These are phyloP conservation scores for Penelope pileata DNA, from an alignment of 2,113 vertebrate species.

Conservation along the genomic window DNA sequence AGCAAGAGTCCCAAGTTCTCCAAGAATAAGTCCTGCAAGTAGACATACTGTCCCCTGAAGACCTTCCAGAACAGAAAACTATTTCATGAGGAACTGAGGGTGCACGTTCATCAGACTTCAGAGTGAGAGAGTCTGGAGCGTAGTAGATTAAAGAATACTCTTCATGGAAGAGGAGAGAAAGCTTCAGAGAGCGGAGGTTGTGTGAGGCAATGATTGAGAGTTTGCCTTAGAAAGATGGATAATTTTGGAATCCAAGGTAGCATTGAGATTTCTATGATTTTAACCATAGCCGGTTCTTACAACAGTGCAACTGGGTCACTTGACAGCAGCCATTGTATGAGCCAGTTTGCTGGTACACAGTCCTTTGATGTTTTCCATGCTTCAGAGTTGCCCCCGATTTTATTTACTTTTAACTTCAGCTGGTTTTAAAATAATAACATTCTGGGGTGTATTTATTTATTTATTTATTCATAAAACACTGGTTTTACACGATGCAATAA, in stretches of 20 bases:
- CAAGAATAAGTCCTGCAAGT: background rate
- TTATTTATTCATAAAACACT: background rate
- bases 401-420: conserved; percentile 4
- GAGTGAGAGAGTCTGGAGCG: background rate
- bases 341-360: background rate
- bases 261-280: conserved; percentile 7
- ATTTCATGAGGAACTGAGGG: background rate
- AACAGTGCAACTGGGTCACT: background rate
- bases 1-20: background rate
- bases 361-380: conserved; percentile 29
- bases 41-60: background rate
- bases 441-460: background rate
- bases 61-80: background rate
- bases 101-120: background rate
- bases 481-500: background rate
- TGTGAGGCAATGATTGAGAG: background rate
- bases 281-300: background rate
- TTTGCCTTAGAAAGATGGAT: background rate
- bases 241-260: background rate
- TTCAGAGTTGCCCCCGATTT: background rate
- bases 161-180: background rate
- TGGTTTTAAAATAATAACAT: background rate
- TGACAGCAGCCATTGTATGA: background rate
- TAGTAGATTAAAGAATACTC: background rate
- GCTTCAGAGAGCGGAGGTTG: background rate